A percentile compares a stretch with the other conserved stretches of the same genome.
These are phyloP conservation scores for Petroica traversi DNA, from an alignment of 2,113 vertebrate species.

Conservation along the genomic window DNA sequence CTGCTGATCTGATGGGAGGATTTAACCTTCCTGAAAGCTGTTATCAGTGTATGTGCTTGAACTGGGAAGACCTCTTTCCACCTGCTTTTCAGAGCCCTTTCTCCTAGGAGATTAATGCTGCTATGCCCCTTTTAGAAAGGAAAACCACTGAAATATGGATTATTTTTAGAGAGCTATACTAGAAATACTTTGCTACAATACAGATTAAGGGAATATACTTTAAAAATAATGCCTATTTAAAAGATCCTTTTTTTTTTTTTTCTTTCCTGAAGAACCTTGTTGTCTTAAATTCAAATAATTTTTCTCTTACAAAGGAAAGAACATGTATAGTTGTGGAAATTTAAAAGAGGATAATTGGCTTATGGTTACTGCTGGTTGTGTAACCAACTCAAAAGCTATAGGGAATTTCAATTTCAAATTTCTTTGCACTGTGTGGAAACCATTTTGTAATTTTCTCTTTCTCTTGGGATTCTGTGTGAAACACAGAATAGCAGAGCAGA, in stretches of 20 bases:
- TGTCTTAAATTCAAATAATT: background rate
- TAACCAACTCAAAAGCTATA: background rate
- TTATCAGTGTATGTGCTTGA: conserved; percentile 24
- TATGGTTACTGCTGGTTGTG: background rate
- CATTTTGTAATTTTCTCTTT: background rate
- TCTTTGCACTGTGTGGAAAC: background rate
- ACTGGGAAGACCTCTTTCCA: conserved; percentile 50
- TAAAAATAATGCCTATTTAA: background rate
- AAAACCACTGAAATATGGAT: background rate
- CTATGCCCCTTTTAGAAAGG: background rate
- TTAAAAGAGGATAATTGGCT: background rate
- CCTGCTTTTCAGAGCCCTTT: conserved; percentile 39
- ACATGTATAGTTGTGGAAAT: background rate
- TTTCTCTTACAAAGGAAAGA: background rate
- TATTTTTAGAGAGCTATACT: background rate
- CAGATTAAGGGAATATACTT: background rate
- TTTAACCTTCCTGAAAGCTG: conserved; percentile 59
- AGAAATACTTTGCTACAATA: background rate
- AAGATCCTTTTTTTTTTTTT: background rate
- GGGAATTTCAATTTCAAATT: conserved; percentile 1
- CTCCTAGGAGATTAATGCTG: background rate
- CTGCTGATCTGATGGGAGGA: conserved; percentile 43
- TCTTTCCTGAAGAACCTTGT: background rate
- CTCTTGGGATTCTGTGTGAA: background rate
- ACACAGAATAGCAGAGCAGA: conserved; percentile 12